Evolutionary conservation across 2,888 invertebrate genomes (phyloP).

Genomic region (Bellardia pandia): DNA sequence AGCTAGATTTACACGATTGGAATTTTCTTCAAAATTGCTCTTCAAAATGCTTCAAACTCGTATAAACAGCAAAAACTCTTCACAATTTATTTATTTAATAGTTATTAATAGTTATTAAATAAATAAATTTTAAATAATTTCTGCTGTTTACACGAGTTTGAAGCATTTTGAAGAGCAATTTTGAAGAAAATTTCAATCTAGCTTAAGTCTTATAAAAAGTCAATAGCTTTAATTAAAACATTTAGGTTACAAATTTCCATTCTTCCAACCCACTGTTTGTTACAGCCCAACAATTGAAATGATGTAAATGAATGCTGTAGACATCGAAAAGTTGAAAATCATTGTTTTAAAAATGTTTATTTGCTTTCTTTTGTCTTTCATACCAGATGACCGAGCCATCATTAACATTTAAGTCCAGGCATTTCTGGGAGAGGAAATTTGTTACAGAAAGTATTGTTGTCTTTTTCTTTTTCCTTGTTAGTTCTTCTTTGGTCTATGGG

Average conservation of each 20-base stretch:
- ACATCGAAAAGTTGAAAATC: slow-evolving; percentile 1
- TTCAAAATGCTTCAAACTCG: no score
- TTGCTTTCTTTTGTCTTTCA: slow-evolving; percentile 5
- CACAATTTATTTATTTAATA: no score
- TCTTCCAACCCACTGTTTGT: neutral
- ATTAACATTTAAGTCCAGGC: slow-evolving; percentile 21
- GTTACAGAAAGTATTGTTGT: neutral
- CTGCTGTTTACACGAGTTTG: no score
- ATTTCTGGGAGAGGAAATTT: slow-evolving; percentile 10
- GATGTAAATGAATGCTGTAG: neutral
- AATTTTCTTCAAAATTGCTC: no score
- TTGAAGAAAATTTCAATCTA: no score
- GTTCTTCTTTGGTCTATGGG: neutral
- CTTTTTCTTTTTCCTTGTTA: neutral
- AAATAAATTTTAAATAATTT: no score
- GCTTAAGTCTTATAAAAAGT: no score
- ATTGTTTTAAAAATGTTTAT: slow-evolving; percentile 25
- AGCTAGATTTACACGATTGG: no score
- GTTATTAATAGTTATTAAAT: no score
- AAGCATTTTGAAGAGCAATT: no score
- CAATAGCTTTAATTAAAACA: no score
- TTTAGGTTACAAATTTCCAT: neutral
- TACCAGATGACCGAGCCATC: neutral
- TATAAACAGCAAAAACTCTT: no score
- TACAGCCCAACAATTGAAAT: neutral